Evolutionary conservation across 1,140 invertebrate species (phyloP).

Genomic region (Alviniconcha marisindica): DNA sequence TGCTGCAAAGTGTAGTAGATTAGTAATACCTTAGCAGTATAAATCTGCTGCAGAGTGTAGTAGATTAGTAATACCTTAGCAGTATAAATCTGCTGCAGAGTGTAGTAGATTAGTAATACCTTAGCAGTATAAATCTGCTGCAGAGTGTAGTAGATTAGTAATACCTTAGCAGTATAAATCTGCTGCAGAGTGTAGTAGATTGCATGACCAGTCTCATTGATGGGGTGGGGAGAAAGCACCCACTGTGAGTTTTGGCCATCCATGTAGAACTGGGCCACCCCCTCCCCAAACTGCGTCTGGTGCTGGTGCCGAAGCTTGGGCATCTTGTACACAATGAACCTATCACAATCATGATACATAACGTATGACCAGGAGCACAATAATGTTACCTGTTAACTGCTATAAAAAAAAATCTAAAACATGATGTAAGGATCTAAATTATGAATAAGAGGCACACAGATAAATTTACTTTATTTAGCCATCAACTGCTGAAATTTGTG

Average conservation of each 20-base stretch:
- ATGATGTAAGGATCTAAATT: not conserved
- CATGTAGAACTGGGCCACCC: constrained; percentile 85
- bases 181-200: constrained; percentile 84
- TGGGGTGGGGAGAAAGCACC: constrained; percentile 82
- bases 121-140: too few species aligned
- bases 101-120: too few species aligned
- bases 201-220: constrained; percentile 84
- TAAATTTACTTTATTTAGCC: too few species aligned
- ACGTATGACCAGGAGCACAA: too few species aligned
- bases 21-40: too few species aligned
- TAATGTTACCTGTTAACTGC: not conserved
- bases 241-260: constrained; percentile 79
- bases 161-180: constrained; percentile 77
- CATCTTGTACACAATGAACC: constrained; percentile 91
- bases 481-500: not conserved
- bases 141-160: too few species aligned
- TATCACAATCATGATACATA: constrained; percentile 67
- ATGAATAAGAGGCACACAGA: not conserved
- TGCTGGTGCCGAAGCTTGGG: constrained; percentile 81
- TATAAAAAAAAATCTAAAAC: not conserved
- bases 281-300: constrained; percentile 80
- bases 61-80: too few species aligned
- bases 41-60: too few species aligned
- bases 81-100: too few species aligned
- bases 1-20: too few species aligned